A percentile compares a stretch with the other conserved stretches of the same genome.
phyloP scores from a whole-genome alignment of 2,797 vertebrate species.

The Enteromius mattozi region DNA sequence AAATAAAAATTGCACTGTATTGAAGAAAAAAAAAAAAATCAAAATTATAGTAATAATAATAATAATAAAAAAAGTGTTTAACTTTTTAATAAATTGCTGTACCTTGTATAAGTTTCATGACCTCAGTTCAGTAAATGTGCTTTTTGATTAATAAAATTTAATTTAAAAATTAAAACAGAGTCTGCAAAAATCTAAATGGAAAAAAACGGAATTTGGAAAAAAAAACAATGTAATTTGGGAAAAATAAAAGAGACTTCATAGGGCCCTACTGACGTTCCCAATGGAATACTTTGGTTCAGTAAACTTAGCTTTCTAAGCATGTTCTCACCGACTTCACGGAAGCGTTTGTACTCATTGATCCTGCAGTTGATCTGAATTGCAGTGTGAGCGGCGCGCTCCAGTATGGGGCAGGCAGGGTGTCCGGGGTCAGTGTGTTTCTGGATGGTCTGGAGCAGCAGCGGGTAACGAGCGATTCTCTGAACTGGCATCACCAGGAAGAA shows the following conservation, averaged over 20 bases:
- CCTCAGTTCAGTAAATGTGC: neutral
- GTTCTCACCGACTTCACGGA: conserved; percentile 92
- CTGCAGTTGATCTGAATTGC: conserved; percentile 86
- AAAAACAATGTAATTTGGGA: no score
- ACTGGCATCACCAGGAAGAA: conserved; percentile 96
- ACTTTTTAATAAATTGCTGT: neutral
- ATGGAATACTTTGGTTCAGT: neutral
- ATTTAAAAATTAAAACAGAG: neutral
- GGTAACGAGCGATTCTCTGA: conserved; percentile 94
- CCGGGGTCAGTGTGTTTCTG: conserved; percentile 83
- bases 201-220: no score
- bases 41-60: neutral
- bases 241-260: neutral
- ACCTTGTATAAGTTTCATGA: neutral
- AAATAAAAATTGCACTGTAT: neutral
- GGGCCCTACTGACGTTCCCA: neutral
- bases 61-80: neutral
- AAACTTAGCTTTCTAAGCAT: neutral
- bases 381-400: conserved; percentile 80
- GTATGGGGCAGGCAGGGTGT: conserved; percentile 72
- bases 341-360: conserved; percentile 96
- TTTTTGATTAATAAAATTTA: neutral
- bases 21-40: no score
- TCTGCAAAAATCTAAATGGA: no score
- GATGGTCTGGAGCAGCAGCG: conserved; percentile 91